A percentile compares a stretch with the other conserved stretches of the same genome.
These are phyloP conservation scores for Hanleya hanleyi DNA, from an alignment of 2,888 invertebrate species.

Conservation along the genomic window DNA sequence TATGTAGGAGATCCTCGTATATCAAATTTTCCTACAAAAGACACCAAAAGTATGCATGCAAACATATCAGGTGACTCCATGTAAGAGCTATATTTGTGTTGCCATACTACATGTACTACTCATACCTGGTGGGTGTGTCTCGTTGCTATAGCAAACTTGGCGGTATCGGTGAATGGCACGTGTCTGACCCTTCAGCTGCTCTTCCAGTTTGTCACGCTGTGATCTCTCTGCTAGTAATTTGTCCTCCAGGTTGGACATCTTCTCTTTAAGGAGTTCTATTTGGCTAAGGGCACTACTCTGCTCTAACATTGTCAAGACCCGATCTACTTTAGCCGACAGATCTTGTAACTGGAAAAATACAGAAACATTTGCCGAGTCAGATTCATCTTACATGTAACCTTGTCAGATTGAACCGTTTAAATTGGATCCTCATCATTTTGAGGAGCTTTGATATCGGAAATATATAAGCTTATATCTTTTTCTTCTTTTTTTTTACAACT, in stretches of 20 bases:
- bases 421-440: no score
- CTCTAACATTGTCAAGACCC: background rate
- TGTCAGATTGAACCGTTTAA: no score
- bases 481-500: no score
- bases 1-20: no score
- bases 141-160: background rate
- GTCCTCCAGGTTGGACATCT: background rate
- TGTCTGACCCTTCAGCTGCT: background rate
- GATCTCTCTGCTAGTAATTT: background rate
- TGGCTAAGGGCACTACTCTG: background rate
- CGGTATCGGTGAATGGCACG: background rate
- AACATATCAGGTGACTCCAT: no score
- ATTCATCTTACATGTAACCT: background rate
- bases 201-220: background rate
- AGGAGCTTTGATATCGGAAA: no score
- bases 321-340: background rate
- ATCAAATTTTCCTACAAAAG: no score
- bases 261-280: background rate
- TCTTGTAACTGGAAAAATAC: background rate
- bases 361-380: background rate
- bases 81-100: no score
- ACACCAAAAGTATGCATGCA: no score
- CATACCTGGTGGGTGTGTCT: background rate
- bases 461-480: no score
- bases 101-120: no score